Conservation (phyloP, 2,113 vertebrate species). For the Phalacrocorax carbo region DNA sequence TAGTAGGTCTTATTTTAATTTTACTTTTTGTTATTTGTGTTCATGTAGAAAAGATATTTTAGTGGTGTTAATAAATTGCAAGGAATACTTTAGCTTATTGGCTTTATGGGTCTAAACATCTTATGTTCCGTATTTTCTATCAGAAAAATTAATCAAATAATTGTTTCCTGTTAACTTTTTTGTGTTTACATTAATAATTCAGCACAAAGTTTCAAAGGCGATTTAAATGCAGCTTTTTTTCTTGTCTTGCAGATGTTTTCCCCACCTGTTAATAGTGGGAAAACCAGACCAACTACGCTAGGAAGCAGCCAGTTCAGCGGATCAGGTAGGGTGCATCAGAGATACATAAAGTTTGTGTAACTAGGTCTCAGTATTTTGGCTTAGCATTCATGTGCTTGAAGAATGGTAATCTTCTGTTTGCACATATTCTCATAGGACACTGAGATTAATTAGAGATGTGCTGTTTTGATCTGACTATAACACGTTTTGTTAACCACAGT, state of each 20-base stretch:
- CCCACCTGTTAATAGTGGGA: slow-evolving; percentile 96
- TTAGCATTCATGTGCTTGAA: neutral
- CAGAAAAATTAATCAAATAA: neutral
- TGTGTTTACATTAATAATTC: neutral
- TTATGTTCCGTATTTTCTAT: neutral
- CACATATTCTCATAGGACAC: neutral
- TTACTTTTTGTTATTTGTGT: neutral
- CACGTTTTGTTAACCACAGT: neutral
- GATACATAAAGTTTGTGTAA: neutral
- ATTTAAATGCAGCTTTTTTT: neutral
- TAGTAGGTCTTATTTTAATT: neutral
- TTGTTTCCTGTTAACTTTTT: neutral
- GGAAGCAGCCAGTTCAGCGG: slow-evolving; percentile 97
- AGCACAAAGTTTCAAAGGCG: neutral
- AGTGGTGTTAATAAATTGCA: neutral
- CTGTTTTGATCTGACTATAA: neutral
- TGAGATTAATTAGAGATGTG: neutral
- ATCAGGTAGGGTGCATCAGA: slow-evolving; percentile 84
- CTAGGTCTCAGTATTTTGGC: neutral
- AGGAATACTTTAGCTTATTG: neutral
- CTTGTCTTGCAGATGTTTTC: slow-evolving; percentile 93
- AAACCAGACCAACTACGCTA: slow-evolving; percentile 94
- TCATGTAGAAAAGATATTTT: neutral
- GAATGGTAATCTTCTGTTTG: neutral
- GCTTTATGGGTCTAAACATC: neutral